A percentile compares a stretch with the other conserved stretches of the same genome.
phyloP scores from a whole-genome alignment of 2,797 vertebrate species.

The Hylomyscus alleni region DNA sequence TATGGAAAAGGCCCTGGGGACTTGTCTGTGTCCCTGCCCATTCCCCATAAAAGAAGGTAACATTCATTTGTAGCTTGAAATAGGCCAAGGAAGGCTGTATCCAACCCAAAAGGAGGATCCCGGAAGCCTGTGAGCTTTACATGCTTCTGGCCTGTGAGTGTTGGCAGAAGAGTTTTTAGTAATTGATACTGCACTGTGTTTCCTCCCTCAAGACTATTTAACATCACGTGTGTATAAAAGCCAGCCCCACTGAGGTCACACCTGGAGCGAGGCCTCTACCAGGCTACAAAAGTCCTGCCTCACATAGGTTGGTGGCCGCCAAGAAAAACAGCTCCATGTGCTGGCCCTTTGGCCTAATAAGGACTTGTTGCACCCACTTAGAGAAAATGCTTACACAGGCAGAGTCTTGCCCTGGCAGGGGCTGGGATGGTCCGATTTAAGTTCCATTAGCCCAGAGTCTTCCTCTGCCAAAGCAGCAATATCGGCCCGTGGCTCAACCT shows the following conservation, averaged over 20 bases:
- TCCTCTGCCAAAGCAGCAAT: neutral
- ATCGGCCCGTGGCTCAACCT: neutral
- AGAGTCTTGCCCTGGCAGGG: neutral
- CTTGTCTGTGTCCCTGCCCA: neutral
- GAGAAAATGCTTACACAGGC: conserved; percentile 3
- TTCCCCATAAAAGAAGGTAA: conserved; percentile 67
- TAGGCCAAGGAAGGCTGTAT: conserved; percentile 22
- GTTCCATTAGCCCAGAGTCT: neutral
- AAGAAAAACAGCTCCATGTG: conserved; percentile 45
- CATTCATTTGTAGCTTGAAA: conserved; percentile 70
- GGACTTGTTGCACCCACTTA: neutral
- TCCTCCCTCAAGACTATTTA: neutral
- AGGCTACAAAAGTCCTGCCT: neutral
- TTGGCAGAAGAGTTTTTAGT: conserved; percentile 15
- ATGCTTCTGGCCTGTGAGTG: neutral
- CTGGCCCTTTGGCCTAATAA: neutral
- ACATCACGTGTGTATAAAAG: neutral
- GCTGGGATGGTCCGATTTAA: neutral
- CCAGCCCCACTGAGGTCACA: neutral
- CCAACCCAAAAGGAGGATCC: conserved; percentile 7
- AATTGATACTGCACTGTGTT: neutral
- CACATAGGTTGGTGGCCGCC: neutral
- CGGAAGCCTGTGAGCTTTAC: neutral
- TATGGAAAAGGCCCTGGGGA: neutral
- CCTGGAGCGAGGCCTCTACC: neutral